Evolutionary conservation across 2,113 vertebrate species (phyloP).

Genomic region (Chionodraco myersi): DNA sequence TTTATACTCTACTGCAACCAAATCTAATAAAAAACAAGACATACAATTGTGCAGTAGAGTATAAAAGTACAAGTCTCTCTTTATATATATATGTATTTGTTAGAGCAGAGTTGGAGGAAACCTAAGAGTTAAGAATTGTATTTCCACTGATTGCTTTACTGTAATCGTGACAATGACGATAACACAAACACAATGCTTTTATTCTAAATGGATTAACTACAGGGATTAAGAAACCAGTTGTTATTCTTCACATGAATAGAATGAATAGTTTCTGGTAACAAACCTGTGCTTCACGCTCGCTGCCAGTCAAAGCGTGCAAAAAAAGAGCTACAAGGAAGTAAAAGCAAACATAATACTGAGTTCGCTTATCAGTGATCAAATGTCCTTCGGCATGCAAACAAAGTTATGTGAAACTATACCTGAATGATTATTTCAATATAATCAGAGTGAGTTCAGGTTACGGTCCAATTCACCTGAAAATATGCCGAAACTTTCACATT

Average conservation of each 20-base stretch:
- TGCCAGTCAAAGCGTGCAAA: no score
- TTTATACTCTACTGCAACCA: no score
- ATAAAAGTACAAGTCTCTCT: no score
- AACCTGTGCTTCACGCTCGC: neutral
- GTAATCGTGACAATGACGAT: neutral
- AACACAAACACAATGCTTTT: neutral
- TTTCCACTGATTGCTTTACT: neutral
- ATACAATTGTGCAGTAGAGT: no score
- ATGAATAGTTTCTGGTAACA: constrained; percentile 3
- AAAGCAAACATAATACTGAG: neutral
- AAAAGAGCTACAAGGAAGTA: neutral
- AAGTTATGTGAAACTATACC: neutral
- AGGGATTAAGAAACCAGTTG: no score
- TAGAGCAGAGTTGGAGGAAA: no score
- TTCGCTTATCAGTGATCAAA: neutral
- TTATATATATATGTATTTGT: no score
- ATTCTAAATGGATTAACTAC: neutral
- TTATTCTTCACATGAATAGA: neutral
- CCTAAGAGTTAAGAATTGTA: no score
- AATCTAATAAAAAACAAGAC: no score
- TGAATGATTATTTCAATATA: neutral
- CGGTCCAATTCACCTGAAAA: neutral
- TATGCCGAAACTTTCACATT: no score
- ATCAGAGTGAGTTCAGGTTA: neutral
- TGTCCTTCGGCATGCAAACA: neutral